Base-by-base conservation (phyloP, 2,888 invertebrate genomes). In the Morpho achilles region DNA sequence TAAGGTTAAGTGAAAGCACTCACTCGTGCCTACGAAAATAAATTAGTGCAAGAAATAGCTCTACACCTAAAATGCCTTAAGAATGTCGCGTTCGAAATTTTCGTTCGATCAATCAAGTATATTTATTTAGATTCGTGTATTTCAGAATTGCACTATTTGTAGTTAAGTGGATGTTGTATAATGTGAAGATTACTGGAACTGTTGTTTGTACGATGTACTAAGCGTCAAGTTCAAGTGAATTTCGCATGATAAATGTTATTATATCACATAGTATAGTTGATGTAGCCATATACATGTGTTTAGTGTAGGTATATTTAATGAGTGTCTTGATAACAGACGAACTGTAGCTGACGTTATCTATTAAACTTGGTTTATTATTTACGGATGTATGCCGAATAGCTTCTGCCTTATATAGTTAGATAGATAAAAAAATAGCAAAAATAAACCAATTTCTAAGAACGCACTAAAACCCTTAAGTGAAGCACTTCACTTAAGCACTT, bases 301-400 rank as follows among this genome's bases (percentile, higher is more conserved):
- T 55, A 64, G 54, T 67, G 74, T 75, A 74, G 71, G 67, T 76
- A 67, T 70, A 73, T 76, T 70, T 81, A 80, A 75, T 72, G 69
- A 78, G 79, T 77, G 79, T 79, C 73, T 79, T 74, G 73, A 66
- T 72, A 73, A 68, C 75, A 70, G 79, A 73, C 71, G 61, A 67
- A 69, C 80, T 82, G 82, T 83, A 82, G 82, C 79, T 78, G 73
- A 72, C 41, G 23, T 47, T 53, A 3, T 32, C 32, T 32, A 5
- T 5, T 32, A 32, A 32, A 32, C 32, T 32, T 32, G 32, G 32
- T 5, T 32, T 32, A 23, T 23, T 23, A 32, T 32, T 32, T 32
- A 2, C 32, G 32, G 32, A 32, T 32, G 32, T 32, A 32, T 32
- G 3, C 3, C 32, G 32, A 5, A 32, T 32, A 32, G 32, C 32